These are phyloP conservation scores for Sebastes iracundus DNA, from an alignment of 2,797 vertebrate species.

Conservation along the genomic window DNA sequence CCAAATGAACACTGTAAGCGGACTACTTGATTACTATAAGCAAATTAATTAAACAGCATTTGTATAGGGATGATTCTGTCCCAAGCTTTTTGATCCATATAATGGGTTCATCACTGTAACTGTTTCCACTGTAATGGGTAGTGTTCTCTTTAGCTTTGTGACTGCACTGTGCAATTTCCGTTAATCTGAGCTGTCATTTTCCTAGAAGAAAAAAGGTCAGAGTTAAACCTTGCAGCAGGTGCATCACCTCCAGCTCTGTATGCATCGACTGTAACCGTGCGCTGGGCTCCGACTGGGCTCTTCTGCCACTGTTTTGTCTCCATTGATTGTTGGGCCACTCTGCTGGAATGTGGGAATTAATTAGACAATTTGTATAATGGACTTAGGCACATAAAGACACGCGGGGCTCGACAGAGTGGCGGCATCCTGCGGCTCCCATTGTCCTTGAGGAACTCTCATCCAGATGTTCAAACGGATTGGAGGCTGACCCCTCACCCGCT, in stretches of 20 bases:
- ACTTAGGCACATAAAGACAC: constrained; percentile 69
- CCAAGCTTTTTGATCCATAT: too few relatives aligned
- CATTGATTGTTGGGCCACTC: constrained; percentile 64
- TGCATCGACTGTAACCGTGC: constrained; percentile 9
- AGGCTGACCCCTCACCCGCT: constrained; percentile 89
- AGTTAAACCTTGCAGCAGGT: constrained; percentile 26
- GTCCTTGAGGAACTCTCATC: constrained; percentile 87
- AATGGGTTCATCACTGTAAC: too few relatives aligned
- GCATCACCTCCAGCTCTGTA: constrained; percentile 23
- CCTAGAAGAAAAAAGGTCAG: constrained; percentile 6
- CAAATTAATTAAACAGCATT: too few relatives aligned
- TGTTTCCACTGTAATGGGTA: neutral
- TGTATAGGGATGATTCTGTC: too few relatives aligned
- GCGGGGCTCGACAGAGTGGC: constrained; percentile 56
- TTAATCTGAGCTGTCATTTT: neutral
- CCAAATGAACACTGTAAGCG: too few relatives aligned
- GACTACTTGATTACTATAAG: too few relatives aligned
- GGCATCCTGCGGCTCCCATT: constrained; percentile 75
- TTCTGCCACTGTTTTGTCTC: constrained; percentile 42
- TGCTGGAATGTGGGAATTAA: constrained; percentile 79
- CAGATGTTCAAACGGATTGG: constrained; percentile 87
- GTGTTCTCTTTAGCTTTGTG: neutral
- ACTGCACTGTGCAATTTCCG: neutral
- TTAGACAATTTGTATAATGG: constrained; percentile 83
- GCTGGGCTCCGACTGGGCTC: constrained; percentile 11